phyloP scores from a whole-genome alignment of 23 tunicate species.

The Halocynthia roretzi region DNA sequence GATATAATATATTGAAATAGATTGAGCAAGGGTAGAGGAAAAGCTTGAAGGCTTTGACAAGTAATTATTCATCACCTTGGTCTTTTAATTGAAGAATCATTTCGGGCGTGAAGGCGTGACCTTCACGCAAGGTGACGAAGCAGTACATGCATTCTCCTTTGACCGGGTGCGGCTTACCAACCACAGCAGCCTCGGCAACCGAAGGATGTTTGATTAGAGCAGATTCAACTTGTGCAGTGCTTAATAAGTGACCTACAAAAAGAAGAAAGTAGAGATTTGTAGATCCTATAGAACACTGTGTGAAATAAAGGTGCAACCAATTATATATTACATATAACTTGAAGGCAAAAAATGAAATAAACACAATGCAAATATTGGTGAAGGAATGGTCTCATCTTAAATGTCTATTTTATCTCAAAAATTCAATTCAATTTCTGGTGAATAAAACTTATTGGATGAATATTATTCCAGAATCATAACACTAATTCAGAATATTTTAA shows the following conservation, averaged over 20 bases:
- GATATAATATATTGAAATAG: neutral
- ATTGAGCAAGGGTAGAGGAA: neutral
- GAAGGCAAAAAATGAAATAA: too few relatives aligned
- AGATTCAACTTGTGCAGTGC: conserved; percentile 91
- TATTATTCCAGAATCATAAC: too few relatives aligned
- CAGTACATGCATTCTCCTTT: conserved; percentile 82
- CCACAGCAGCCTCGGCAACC: conserved; percentile 91
- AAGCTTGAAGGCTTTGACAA: neutral
- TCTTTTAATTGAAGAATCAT: conserved; percentile 33
- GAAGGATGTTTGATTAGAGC: conserved; percentile 59
- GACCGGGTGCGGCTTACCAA: conserved; percentile 60
- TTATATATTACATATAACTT: too few relatives aligned
- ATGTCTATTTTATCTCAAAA: too few relatives aligned
- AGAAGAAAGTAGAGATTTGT: too few relatives aligned
- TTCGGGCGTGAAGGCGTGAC: conserved; percentile 31
- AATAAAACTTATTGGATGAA: too few relatives aligned
- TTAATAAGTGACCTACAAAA: conserved; percentile 55
- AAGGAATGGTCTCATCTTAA: too few relatives aligned
- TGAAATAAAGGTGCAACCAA: too few relatives aligned
- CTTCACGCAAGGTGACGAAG: conserved; percentile 70
- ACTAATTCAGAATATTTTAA: too few relatives aligned
- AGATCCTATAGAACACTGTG: too few relatives aligned
- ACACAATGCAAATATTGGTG: too few relatives aligned
- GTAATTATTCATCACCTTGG: conserved; percentile 21
- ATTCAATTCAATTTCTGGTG: too few relatives aligned